phyloP scores from a whole-genome alignment of 1,140 invertebrate genomes.

The Druon quercuslanigerum region DNA sequence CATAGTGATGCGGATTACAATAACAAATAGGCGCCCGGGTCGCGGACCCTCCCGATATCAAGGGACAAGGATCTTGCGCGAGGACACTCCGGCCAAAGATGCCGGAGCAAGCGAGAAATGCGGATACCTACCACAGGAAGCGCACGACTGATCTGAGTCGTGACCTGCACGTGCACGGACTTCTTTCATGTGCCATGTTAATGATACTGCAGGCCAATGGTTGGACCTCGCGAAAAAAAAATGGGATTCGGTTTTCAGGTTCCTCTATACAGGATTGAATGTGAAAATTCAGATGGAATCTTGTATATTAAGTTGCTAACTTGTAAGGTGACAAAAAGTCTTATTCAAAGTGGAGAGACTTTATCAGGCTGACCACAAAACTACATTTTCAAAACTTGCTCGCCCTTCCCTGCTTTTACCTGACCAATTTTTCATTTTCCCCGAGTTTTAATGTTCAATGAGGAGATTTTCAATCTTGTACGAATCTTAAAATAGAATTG shows the following conservation, averaged over 20 bases:
- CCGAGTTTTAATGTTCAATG: conserved; percentile 47
- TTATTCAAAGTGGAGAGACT: no score
- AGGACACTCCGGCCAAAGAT: conserved; percentile 37
- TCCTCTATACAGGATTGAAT: no score
- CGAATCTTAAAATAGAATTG: no score
- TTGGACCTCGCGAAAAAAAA: not conserved
- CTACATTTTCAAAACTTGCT: no score
- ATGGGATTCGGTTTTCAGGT: no score
- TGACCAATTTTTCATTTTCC: no score
- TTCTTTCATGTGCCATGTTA: conserved; percentile 54
- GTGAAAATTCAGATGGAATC: no score
- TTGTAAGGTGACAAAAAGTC: no score
- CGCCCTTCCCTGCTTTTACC: no score
- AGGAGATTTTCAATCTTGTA: no score
- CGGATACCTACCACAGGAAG: conserved; percentile 38
- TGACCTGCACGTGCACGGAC: conserved; percentile 37
- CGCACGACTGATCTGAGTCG: conserved; percentile 47
- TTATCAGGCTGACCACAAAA: no score
- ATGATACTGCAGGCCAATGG: conserved; percentile 52
- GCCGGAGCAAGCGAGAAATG: conserved; percentile 36
- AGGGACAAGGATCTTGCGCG: conserved; percentile 52
- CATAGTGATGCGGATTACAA: conserved; percentile 73
- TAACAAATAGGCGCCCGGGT: conserved; percentile 67
- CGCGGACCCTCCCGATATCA: conserved; percentile 55
- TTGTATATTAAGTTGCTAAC: not conserved